Conservation (phyloP, 35 echinoderm and acorn worm species). For the Strongylocentrotus purpuratus region DNA sequence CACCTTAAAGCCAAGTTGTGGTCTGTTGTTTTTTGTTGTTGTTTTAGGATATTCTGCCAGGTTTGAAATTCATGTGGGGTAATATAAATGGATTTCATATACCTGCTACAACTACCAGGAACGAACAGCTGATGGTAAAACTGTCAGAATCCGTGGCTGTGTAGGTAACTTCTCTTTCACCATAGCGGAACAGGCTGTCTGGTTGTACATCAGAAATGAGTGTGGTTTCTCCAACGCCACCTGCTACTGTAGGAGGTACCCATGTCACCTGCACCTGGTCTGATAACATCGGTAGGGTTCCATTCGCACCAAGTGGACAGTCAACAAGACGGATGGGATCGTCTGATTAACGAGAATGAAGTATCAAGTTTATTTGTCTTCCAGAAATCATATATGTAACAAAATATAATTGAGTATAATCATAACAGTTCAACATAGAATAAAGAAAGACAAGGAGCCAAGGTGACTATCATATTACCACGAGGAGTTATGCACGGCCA, state of each 20-base stretch:
- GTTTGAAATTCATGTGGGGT: not conserved
- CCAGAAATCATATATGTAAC: too few species aligned
- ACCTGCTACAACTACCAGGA: not conserved
- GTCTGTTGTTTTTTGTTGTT: not conserved
- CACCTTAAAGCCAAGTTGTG: too few species aligned
- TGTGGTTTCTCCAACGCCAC: not conserved
- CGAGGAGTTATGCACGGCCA: too few species aligned
- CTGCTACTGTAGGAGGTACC: not conserved
- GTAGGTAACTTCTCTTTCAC: not conserved
- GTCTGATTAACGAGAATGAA: not conserved
- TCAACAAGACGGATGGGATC: not conserved
- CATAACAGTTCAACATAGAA: too few species aligned
- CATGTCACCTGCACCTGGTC: not conserved
- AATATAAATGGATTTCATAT: not conserved
- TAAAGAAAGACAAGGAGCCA: too few species aligned
- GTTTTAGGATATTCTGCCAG: too few species aligned
- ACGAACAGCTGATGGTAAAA: not conserved
- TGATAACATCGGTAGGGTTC: not conserved
- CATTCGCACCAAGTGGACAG: not conserved
- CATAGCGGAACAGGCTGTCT: not conserved
- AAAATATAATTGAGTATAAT: too few species aligned
- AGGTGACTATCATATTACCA: too few species aligned
- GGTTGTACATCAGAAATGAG: not conserved
- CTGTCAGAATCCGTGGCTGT: not conserved
- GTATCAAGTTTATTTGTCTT: too few species aligned